These are phyloP conservation scores for Caenorhabditis wallacei DNA, from an alignment of 2,888 invertebrate species.

Conservation along the genomic window DNA sequence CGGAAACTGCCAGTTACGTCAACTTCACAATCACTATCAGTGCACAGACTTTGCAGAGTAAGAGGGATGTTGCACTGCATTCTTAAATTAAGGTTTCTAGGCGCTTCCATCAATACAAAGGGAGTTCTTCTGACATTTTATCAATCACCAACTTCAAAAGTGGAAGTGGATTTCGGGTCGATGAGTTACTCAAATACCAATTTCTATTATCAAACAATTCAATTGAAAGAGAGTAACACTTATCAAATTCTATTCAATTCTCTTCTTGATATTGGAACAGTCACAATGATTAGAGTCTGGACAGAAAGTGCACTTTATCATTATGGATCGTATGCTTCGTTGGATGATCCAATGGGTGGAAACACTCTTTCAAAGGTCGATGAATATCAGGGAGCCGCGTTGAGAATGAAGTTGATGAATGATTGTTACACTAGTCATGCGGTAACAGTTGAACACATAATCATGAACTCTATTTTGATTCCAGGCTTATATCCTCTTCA, in stretches of 20 bases:
- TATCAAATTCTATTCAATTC: slow-evolving; percentile 19
- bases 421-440: slow-evolving; percentile 45
- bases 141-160: slow-evolving; percentile 13
- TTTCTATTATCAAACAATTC: slow-evolving; percentile 29
- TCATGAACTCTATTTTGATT: neutral
- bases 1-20: slow-evolving; percentile 11
- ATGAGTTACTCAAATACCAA: slow-evolving; percentile 29
- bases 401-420: slow-evolving; percentile 53
- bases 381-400: slow-evolving; percentile 43
- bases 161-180: neutral
- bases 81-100: neutral
- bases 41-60: slow-evolving; percentile 17
- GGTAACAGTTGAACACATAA: neutral
- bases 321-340: slow-evolving; percentile 40
- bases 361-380: slow-evolving; percentile 18
- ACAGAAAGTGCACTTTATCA: slow-evolving; percentile 37
- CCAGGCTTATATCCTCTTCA: slow-evolving; percentile 38
- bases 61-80: neutral
- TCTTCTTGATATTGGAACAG: neutral
- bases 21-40: slow-evolving; percentile 31
- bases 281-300: slow-evolving; percentile 30
- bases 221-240: slow-evolving; percentile 13
- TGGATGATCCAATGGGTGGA: slow-evolving; percentile 49
- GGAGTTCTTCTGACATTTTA: slow-evolving; percentile 6
- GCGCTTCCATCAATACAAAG: slow-evolving; percentile 11